These are phyloP conservation scores for Rhinoderma darwinii DNA, from an alignment of 2,113 vertebrate genomes.

Conservation along the genomic window DNA sequence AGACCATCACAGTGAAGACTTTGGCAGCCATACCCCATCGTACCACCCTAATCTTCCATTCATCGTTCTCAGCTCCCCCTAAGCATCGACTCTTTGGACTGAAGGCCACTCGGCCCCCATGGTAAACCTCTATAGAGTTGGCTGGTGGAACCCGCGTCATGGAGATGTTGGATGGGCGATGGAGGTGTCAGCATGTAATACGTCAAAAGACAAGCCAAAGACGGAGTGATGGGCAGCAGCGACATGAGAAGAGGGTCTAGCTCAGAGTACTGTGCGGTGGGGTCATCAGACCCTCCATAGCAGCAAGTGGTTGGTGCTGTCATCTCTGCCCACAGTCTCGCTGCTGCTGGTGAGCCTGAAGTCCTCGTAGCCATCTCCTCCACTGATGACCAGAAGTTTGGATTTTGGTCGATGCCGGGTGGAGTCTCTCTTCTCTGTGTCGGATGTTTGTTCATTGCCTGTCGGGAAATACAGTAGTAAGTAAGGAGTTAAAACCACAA, in stretches of 20 bases:
- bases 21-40: slow-evolving; percentile 14
- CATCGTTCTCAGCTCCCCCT: not conserved
- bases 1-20: not conserved
- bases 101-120: not conserved
- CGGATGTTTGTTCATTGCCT: slow-evolving; percentile 74
- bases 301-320: slow-evolving; percentile 97
- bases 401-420: slow-evolving; percentile 76
- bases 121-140: not conserved
- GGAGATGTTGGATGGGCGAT: not conserved
- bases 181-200: slow-evolving; percentile 6
- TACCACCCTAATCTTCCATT: not conserved
- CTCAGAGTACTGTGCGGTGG: slow-evolving; percentile 40
- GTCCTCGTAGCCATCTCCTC: slow-evolving; percentile 95
- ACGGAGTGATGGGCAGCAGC: slow-evolving; percentile 18
- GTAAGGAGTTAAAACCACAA: not conserved
- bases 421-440: slow-evolving; percentile 79
- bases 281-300: slow-evolving; percentile 89
- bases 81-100: slow-evolving; percentile 19
- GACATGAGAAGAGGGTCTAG: not conserved
- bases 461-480: slow-evolving; percentile 59
- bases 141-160: slow-evolving; percentile 7
- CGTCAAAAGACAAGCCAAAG: slow-evolving; percentile 23
- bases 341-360: slow-evolving; percentile 93
- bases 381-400: slow-evolving; percentile 92
- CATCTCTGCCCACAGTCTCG: slow-evolving; percentile 92